phyloP scores from a whole-genome alignment of 2,113 vertebrate genomes.

The Calypte anna region DNA sequence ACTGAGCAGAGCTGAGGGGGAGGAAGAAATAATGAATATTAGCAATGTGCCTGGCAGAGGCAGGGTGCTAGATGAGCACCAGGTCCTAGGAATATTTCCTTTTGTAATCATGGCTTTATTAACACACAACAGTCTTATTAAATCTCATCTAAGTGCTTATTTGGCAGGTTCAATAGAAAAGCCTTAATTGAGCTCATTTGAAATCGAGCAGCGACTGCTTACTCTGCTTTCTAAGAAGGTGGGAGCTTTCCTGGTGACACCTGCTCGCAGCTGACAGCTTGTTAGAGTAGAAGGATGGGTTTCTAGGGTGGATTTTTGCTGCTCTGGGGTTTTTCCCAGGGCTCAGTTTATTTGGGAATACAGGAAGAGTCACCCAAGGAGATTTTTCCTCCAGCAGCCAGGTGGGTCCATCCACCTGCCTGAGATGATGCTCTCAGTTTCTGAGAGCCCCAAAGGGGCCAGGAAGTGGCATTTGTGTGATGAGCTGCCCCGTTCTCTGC shows the following conservation, averaged over 20 bases:
- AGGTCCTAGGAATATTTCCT: slow-evolving; percentile 40
- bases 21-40: background rate
- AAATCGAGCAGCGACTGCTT: slow-evolving; percentile 67
- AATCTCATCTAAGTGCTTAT: slow-evolving; percentile 70
- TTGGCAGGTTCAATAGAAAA: slow-evolving; percentile 70
- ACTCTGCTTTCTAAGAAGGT: slow-evolving; percentile 65
- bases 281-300: slow-evolving; percentile 18
- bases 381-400: background rate
- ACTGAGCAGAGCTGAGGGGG: background rate
- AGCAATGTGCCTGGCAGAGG: background rate
- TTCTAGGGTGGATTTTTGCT: slow-evolving; percentile 23
- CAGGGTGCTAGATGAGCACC: background rate
- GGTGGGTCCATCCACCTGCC: background rate
- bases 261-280: slow-evolving; percentile 57
- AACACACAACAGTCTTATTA: slow-evolving; percentile 60
- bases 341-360: background rate
- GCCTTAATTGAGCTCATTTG: slow-evolving; percentile 56
- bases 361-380: background rate
- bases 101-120: slow-evolving; percentile 64
- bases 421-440: background rate
- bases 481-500: slow-evolving; percentile 20
- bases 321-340: slow-evolving; percentile 12
- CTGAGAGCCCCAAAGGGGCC: background rate
- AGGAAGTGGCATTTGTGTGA: slow-evolving; percentile 15
- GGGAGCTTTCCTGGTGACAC: slow-evolving; percentile 2